Percentiles rank a stretch among this genome's conserved stretches.
Conservation (phyloP, 2,888 invertebrate genomes). For the Diaperis boleti region DNA sequence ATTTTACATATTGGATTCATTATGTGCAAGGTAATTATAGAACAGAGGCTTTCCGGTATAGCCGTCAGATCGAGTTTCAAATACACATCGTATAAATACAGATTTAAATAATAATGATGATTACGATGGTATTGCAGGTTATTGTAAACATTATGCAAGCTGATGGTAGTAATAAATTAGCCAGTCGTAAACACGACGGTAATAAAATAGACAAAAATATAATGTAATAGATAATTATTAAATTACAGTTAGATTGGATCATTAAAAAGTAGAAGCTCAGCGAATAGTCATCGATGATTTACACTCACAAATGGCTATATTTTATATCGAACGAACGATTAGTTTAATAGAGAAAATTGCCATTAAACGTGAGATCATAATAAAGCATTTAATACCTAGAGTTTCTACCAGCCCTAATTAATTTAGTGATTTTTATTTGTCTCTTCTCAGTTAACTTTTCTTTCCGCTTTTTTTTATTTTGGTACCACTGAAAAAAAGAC, state of each 20-base stretch:
- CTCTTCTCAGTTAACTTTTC: too few relatives aligned
- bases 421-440: too few relatives aligned
- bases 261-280: not conserved
- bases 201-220: not conserved
- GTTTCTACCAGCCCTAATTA: too few relatives aligned
- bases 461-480: too few relatives aligned
- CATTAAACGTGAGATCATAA: too few relatives aligned
- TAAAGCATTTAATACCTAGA: too few relatives aligned
- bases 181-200: not conserved
- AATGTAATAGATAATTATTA: not conserved
- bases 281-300: not conserved
- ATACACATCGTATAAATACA: too few relatives aligned
- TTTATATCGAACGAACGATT: too few relatives aligned
- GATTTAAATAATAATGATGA: conserved; percentile 1
- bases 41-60: conserved; percentile 10
- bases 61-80: not conserved
- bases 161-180: not conserved
- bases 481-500: too few relatives aligned
- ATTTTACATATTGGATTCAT: conserved; percentile 41
- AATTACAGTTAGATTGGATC: not conserved
- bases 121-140: too few relatives aligned
- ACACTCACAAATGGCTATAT: not conserved
- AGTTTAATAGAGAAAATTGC: too few relatives aligned
- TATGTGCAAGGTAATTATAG: conserved; percentile 35
- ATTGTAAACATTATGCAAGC: not conserved